phyloP scores from a whole-genome alignment of 2,113 vertebrate species.

The Anthoscopus minutus region DNA sequence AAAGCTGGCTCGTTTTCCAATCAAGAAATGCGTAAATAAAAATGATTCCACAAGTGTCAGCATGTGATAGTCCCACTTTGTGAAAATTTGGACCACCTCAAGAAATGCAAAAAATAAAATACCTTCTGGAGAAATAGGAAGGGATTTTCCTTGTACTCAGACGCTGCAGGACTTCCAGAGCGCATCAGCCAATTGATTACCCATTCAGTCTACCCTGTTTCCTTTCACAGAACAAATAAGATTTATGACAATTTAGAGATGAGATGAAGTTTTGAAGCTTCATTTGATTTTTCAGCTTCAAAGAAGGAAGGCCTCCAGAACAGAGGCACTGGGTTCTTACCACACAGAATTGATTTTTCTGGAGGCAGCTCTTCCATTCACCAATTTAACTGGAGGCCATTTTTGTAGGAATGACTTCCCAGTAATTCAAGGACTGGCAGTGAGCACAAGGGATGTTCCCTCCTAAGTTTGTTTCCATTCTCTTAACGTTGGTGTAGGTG shows the following conservation, averaged over 20 bases:
- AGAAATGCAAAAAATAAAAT: background rate
- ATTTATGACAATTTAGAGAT: conserved; percentile 47
- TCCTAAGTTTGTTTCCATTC: conserved; percentile 27
- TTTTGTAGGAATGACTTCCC: conserved; percentile 26
- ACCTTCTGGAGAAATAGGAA: background rate
- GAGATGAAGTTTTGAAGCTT: conserved; percentile 57
- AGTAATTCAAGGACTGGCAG: conserved; percentile 26
- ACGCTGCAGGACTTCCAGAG: conserved; percentile 8
- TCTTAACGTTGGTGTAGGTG: background rate
- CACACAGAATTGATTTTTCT: conserved; percentile 54
- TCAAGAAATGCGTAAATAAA: background rate
- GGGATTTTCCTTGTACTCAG: background rate
- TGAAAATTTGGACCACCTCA: background rate
- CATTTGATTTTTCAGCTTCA: conserved; percentile 39
- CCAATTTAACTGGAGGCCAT: conserved; percentile 13
- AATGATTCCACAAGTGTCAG: background rate
- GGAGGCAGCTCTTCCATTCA: conserved; percentile 35
- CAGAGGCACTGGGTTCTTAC: background rate
- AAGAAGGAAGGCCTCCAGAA: conserved; percentile 25
- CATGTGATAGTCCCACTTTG: background rate
- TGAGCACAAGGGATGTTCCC: background rate
- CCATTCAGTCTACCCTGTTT: background rate
- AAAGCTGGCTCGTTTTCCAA: background rate
- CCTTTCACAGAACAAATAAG: conserved; percentile 37
- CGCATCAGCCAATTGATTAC: background rate